Percentiles rank a stretch among this genome's conserved stretches.
These are phyloP conservation scores for Lymantria monacha DNA, from an alignment of 2,888 invertebrate genomes.

Conservation along the genomic window DNA sequence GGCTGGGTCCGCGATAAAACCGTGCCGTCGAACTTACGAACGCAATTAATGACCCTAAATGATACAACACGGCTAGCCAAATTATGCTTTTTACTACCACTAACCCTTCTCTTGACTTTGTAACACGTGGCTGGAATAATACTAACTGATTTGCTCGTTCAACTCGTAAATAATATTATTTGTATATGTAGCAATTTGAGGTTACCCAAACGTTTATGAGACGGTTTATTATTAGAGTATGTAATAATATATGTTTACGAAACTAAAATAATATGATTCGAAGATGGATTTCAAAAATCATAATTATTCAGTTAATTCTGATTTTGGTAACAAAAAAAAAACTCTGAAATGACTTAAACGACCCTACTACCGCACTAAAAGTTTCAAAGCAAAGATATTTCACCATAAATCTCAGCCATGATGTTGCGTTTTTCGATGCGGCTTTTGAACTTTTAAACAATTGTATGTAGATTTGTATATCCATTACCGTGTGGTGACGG, in stretches of 20 bases:
- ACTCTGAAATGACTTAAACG: too few relatives aligned
- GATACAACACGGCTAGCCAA: constrained; percentile 58
- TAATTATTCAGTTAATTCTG: neutral
- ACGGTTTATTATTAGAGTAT: neutral
- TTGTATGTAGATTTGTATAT: too few relatives aligned
- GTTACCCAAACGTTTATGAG: neutral
- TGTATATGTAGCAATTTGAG: neutral
- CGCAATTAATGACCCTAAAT: constrained; percentile 75
- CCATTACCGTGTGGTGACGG: too few relatives aligned
- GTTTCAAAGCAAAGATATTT: constrained; percentile 16
- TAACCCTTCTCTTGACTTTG: constrained; percentile 29
- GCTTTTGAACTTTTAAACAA: too few relatives aligned
- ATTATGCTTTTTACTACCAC: constrained; percentile 58
- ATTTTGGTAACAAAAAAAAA: too few relatives aligned
- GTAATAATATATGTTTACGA: neutral
- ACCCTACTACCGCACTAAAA: too few relatives aligned
- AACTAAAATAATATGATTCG: too few relatives aligned
- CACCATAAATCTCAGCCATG: constrained; percentile 2
- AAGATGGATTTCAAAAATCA: too few relatives aligned
- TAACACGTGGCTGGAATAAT: constrained; percentile 11
- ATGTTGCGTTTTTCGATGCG: too few relatives aligned
- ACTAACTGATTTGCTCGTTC: constrained; percentile 2
- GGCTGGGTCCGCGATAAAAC: constrained; percentile 69
- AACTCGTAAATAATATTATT: neutral
- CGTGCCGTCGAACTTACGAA: constrained; percentile 66